Percentiles rank a stretch among this genome's conserved stretches.
Evolutionary conservation across 37 sponge, comb jelly and placozoan species (phyloP).

Genomic region (Corticium candelabrum): DNA sequence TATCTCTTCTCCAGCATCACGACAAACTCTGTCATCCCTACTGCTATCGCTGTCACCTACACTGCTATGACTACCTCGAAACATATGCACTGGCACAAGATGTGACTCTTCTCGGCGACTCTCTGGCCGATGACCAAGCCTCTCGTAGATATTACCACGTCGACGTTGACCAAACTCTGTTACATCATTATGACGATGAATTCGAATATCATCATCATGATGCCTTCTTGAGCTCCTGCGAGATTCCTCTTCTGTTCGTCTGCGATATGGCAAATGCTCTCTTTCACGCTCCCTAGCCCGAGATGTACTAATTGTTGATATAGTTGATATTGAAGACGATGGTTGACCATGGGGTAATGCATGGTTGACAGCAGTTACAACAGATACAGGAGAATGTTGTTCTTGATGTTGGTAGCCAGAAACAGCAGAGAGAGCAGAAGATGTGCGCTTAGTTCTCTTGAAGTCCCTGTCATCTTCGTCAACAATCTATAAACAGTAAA

Average conservation of each 20-base stretch:
- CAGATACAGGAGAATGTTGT: too few species aligned
- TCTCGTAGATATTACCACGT: background rate
- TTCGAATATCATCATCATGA: background rate
- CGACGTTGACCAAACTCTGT: background rate
- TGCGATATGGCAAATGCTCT: background rate
- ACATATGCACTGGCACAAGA: too few species aligned
- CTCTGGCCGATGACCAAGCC: background rate
- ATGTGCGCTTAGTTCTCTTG: slow-evolving; percentile 33
- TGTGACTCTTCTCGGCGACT: background rate
- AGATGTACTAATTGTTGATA: background rate
- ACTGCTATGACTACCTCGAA: too few species aligned
- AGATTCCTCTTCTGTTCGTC: slow-evolving; percentile 2
- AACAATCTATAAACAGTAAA: slow-evolving; percentile 10
- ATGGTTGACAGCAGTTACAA: too few species aligned
- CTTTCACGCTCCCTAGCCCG: background rate
- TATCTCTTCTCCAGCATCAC: background rate
- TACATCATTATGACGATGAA: background rate
- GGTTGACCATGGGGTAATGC: slow-evolving; percentile 6
- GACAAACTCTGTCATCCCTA: too few species aligned
- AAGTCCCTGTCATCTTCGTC: slow-evolving; percentile 89
- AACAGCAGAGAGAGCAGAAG: background rate
- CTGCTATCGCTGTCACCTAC: too few species aligned
- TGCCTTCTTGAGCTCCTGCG: background rate
- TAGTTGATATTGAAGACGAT: background rate
- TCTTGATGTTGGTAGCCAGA: too few species aligned